Evolutionary conservation across 2,888 invertebrate genomes (phyloP).

Genomic region (Cinara cedri): DNA sequence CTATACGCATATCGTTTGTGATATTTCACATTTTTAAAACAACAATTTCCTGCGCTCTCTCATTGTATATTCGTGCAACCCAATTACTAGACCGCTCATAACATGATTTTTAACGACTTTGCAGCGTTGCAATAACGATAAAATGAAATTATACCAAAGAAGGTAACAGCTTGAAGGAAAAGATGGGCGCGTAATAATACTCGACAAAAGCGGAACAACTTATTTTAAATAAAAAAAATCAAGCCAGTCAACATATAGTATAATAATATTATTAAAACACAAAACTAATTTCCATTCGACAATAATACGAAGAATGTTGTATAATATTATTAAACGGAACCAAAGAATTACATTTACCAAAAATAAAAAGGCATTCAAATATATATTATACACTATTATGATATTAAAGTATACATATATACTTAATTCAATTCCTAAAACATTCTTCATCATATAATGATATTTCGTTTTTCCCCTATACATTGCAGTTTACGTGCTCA

Average conservation of each 20-base stretch:
- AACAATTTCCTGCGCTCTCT: conserved; percentile 1
- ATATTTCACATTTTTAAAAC: conserved; percentile 17
- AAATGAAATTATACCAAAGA: conserved; percentile 39
- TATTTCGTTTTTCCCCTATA: no score
- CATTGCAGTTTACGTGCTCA: no score
- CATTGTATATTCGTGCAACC: conserved; percentile 17
- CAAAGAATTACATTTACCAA: no score
- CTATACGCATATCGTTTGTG: no score
- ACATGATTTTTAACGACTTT: conserved; percentile 52
- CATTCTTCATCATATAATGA: no score
- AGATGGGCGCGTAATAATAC: conserved; percentile 33
- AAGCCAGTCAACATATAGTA: conserved; percentile 16
- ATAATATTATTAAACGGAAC: no score
- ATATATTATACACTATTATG: no score
- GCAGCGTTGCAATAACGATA: conserved; percentile 30
- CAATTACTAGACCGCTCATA: conserved; percentile 49
- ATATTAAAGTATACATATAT: no score
- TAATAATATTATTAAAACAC: conserved; percentile 21
- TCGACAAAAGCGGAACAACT: conserved; percentile 23
- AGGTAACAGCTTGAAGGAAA: conserved; percentile 50
- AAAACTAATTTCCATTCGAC: background rate
- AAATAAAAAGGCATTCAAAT: no score
- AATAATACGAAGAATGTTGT: no score
- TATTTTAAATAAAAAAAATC: conserved; percentile 6
- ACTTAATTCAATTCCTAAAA: no score